Evolutionary conservation across 2,888 invertebrate species (phyloP).

Genomic region (Rhagium mordax): DNA sequence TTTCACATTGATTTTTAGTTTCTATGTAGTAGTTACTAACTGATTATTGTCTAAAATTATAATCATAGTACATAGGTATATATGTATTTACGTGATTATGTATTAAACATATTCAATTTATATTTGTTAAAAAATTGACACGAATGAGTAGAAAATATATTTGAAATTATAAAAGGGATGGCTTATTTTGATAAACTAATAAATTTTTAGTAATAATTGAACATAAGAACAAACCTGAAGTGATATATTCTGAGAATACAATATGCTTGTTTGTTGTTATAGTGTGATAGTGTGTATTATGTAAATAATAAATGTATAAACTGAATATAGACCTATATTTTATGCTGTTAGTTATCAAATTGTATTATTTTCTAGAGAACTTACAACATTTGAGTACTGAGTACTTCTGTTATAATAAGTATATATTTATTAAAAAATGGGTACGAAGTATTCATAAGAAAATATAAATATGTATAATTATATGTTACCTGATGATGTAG

Average conservation of each 20-base stretch:
- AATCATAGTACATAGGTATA: too few relatives aligned
- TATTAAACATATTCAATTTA: not conserved
- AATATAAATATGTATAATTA: not conserved
- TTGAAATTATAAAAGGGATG: not conserved
- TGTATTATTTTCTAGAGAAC: not conserved
- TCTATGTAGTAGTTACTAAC: not conserved
- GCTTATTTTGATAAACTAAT: not conserved
- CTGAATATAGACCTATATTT: conserved; percentile 21
- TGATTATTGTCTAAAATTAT: not conserved
- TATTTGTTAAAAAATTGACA: not conserved
- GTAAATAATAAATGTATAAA: conserved; percentile 38
- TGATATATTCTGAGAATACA: conserved; percentile 28
- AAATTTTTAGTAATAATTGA: conserved; percentile 12
- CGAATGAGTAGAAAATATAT: not conserved
- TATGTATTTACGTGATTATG: not conserved
- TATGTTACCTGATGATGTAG: conserved; percentile 21
- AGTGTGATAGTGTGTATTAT: conserved; percentile 26
- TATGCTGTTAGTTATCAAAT: not conserved
- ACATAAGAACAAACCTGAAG: conserved; percentile 18
- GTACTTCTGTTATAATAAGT: conserved; percentile 10
- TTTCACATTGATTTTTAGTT: not conserved
- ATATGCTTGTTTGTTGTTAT: conserved; percentile 28
- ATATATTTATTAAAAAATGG: conserved; percentile 7
- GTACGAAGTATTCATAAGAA: conserved; percentile 13
- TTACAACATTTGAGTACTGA: not conserved